These are phyloP conservation scores for Typhlomys cinereus DNA, from an alignment of 2,113 vertebrate genomes.

Conservation along the genomic window DNA sequence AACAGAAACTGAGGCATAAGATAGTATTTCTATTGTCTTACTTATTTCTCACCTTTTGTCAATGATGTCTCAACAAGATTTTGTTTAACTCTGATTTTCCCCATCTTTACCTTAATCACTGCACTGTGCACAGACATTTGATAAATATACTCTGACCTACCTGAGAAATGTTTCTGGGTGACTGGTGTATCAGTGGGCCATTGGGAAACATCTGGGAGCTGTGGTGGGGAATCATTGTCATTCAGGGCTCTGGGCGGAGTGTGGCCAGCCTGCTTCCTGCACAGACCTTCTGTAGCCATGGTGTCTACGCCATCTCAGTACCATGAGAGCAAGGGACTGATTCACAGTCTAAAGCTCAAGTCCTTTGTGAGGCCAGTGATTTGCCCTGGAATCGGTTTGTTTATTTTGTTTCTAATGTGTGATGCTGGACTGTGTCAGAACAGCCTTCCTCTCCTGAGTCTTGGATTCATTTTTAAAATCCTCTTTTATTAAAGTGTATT, in stretches of 20 bases:
- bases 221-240: neutral
- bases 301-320: constrained; percentile 5
- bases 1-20: constrained; percentile 8
- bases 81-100: neutral
- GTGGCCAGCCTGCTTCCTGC: neutral
- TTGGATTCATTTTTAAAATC: constrained; percentile 56
- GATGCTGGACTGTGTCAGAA: constrained; percentile 24
- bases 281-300: neutral
- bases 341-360: neutral
- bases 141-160: neutral
- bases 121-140: neutral
- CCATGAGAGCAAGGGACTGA: constrained; percentile 33
- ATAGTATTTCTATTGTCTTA: neutral
- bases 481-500: constrained; percentile 18
- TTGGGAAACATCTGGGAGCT: neutral
- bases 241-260: neutral
- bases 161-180: constrained; percentile 25
- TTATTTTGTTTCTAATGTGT: constrained; percentile 3
- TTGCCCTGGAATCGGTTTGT: no score
- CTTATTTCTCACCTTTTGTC: neutral
- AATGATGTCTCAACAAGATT: constrained; percentile 21
- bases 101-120: neutral
- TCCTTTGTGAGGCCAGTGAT: no score
- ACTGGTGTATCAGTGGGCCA: neutral
- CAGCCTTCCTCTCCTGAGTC: neutral